Base-by-base conservation (phyloP, 2,888 invertebrate genomes). In the Rhagonycha fulva region DNA sequence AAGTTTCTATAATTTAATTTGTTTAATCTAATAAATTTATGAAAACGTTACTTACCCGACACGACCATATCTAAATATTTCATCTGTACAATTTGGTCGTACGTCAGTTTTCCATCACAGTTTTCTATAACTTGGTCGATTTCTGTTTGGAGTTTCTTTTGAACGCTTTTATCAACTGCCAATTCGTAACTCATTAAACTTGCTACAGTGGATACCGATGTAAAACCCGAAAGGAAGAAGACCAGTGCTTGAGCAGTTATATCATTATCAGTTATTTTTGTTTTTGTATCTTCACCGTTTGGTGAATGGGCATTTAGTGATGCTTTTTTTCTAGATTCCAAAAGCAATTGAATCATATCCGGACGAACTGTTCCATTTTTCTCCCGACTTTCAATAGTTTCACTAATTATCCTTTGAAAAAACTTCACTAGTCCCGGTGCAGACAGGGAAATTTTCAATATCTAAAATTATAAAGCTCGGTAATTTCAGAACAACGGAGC, bases 1-100 rank as follows among this genome's bases (percentile, higher is more conserved):
- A 81, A 0, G 88, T 87, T 84, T 90, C 91, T 87, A 79, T 28
- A 85, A 75, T 0, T 4, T 32, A 1, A n/a, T n/a, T 32, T 2
- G 4, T 32, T 12, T 32, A 12, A 14, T 5, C 61, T 61, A 9
- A 2, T 32, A 2, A 47, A 32, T 23, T 7, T 60, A 72, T 23
- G 12, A 26, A 24, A 10, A 24, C 11, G 19, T 7, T 24, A 63
- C n/a, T 70, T n/a, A 71, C 71, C 71, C 14, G 71, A 10, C 14
- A 71, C n/a, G 3, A 63, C 28, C 71, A 71, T 71, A 23, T 71
- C 71, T 14, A 72, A 23, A 26, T 72, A 72, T 14, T 72, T 72
- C 72, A 72, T 72, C 0, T 14, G 28, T 10, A 72, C n/a, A 14
- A 72, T 24, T 5, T 3, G 24, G 14, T 72, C 72, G 14, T 67